Conservation (phyloP, 2,797 vertebrate species). For the Chromis chromis region DNA sequence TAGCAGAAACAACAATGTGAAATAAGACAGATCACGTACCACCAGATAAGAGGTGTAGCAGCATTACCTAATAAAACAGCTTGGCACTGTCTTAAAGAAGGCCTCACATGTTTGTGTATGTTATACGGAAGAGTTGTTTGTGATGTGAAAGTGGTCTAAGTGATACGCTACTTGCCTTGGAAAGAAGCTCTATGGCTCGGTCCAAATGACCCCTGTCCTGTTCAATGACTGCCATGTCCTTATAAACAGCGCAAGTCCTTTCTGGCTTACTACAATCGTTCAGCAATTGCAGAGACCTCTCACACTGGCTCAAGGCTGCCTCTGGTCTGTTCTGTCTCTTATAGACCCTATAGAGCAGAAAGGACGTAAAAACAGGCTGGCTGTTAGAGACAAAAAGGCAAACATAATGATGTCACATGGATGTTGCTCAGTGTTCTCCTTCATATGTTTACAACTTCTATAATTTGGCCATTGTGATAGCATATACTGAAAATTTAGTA, state of each 20-base stretch:
- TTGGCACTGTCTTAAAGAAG: conserved; percentile 16
- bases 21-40: conserved; percentile 61
- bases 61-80: conserved; percentile 38
- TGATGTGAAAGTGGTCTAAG: not conserved
- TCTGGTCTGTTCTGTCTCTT: conserved; percentile 73
- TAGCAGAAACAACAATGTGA: conserved; percentile 65
- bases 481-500: not conserved
- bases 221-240: conserved; percentile 80
- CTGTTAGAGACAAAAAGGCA: conserved; percentile 21
- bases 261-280: conserved; percentile 62
- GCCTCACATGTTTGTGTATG: conserved; percentile 7
- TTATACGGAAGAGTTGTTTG: conserved; percentile 11
- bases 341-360: conserved; percentile 73
- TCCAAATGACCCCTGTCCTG: conserved; percentile 72
- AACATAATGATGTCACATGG: not conserved
- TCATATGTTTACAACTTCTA: not conserved
- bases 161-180: conserved; percentile 68
- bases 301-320: conserved; percentile 77
- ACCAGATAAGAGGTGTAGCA: conserved; percentile 33
- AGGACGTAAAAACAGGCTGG: conserved; percentile 12
- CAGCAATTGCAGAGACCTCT: conserved; percentile 76
- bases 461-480: not conserved
- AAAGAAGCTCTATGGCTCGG: conserved; percentile 71
- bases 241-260: conserved; percentile 73
- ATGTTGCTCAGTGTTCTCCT: conserved; percentile 8